These are phyloP conservation scores for Drosophila pegasa DNA, from an alignment of 2,888 invertebrate genomes.

Conservation along the genomic window DNA sequence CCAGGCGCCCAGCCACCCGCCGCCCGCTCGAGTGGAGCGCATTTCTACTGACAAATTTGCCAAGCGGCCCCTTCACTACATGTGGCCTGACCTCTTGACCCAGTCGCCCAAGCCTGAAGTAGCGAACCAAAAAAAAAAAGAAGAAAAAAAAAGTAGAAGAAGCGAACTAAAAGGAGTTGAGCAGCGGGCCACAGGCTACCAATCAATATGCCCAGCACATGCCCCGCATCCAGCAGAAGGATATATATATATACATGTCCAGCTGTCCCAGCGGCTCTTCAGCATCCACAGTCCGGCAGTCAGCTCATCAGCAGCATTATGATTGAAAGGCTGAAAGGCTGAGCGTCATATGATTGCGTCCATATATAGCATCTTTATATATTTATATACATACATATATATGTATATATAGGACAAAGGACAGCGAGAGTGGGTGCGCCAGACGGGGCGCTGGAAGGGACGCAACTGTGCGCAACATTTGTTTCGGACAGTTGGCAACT, in stretches of 20 bases:
- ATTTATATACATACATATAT: not conserved
- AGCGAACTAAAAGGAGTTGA: conserved; percentile 5
- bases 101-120: conserved; percentile 40
- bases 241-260: not conserved
- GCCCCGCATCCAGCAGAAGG: conserved; percentile 5
- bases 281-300: not conserved
- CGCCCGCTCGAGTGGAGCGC: conserved; percentile 38
- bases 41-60: conserved; percentile 56
- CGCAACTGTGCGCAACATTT: conserved; percentile 59
- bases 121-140: not conserved
- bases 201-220: conserved; percentile 56
- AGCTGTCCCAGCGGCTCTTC: not conserved
- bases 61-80: conserved; percentile 23
- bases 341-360: conserved; percentile 57
- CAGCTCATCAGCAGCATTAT: conserved; percentile 45
- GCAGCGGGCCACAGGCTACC: conserved; percentile 12
- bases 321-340: conserved; percentile 69
- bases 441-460: too few species aligned
- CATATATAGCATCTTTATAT: not conserved
- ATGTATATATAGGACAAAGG: not conserved
- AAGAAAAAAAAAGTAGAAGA: not conserved
- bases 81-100: conserved; percentile 75
- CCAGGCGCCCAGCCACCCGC: not conserved
- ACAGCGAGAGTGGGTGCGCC: too few species aligned
- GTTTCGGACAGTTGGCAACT: conserved; percentile 79